Evolutionary conservation across 2,113 vertebrate species (phyloP).

Genomic region (Heterochromis multidens): DNA sequence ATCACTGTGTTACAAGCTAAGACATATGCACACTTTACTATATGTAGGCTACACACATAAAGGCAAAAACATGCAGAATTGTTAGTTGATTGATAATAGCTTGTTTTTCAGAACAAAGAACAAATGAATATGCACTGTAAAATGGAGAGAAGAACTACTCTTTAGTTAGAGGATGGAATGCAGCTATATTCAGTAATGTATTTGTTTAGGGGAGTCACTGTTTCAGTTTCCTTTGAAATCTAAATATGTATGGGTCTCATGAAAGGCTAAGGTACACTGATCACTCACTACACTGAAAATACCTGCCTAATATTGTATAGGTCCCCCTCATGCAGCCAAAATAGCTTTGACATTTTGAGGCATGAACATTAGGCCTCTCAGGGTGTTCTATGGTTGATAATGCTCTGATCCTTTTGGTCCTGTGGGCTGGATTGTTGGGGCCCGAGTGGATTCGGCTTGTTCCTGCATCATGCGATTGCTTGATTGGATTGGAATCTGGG

Average conservation of each 20-base stretch:
- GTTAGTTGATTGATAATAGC: not conserved
- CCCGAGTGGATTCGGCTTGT: not conserved
- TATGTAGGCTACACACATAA: not conserved
- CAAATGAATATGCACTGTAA: not conserved
- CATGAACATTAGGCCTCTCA: not conserved
- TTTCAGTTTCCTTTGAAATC: not conserved
- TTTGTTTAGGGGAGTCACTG: not conserved
- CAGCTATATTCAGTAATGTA: not conserved
- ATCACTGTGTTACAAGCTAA: not conserved
- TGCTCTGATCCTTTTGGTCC: not conserved
- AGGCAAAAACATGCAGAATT: not conserved
- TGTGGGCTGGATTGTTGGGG: not conserved
- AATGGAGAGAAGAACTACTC: not conserved
- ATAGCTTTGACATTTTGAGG: not conserved
- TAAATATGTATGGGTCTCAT: not conserved
- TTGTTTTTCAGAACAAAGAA: not conserved
- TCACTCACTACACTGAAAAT: not conserved
- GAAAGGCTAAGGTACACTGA: too few species aligned
- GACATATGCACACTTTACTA: not conserved
- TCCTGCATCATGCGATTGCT: not conserved
- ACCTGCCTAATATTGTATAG: not conserved
- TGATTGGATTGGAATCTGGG: not conserved
- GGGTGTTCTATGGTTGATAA: not conserved
- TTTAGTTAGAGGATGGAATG: too few species aligned
- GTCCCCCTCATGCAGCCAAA: not conserved